Base-by-base conservation (phyloP, 2,888 invertebrate species). In the Noctua fimbriata region DNA sequence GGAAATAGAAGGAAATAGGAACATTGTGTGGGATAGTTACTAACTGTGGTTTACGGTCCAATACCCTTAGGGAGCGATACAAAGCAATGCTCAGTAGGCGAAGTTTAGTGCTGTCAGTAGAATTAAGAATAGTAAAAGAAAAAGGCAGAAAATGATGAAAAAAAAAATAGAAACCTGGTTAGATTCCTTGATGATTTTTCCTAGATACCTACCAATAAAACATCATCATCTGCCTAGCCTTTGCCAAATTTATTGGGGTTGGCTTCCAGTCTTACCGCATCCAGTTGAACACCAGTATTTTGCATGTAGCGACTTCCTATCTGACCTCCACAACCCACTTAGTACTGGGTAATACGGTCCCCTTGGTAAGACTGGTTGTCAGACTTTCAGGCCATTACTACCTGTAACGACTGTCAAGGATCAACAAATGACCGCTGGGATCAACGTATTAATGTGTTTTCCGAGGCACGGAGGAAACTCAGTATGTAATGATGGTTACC, bases 1-100 rank as follows among this genome's bases (percentile, higher is more conserved):
- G 73, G 87, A 71, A 87, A 76, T 76, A 71, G 71, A 28, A 74
- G 73, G 79, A 87, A 84, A 87, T 80, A 87, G 72, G 47, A 87
- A 76, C 87, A 85, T 69, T 76, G 81, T 74, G 58, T 80, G 63
- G 28, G 76, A 69, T 76, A 76, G 73, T 79, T 78, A 47, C 76
- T 83, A 72, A 79, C 32, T 69, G 73, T 67, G 69, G 73, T 87
- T 87, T 85, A 85, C 65, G 41, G 55, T 75, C 74, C 69, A 87
- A 84, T 85, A 66, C 85, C 47, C 71, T 74, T 66, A 71, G 67
- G 47, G 12, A 70, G 9, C 49, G 32, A 71, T 79, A 76, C 71
- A 80, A 71, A 84, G 60, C 70, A 65, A 55, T 80, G 49, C 4
- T 47, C 7, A 32, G 41, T 67, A 36, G 16, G 28, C 18, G 0